These are phyloP conservation scores for Mimachlamys varia DNA, from an alignment of 2,888 invertebrate genomes.

Conservation along the genomic window DNA sequence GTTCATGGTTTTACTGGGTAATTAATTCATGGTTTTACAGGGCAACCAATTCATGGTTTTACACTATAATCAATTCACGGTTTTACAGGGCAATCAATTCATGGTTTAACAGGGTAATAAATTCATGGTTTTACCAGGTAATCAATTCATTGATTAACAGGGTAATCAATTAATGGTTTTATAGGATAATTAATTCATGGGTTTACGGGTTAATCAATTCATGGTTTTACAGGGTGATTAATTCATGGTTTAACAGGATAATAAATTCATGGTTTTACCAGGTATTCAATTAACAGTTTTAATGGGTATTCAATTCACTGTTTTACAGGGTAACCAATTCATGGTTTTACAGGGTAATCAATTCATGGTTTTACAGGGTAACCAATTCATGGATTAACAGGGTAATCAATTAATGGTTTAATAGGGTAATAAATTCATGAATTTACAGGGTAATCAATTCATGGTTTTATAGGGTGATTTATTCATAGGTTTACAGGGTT, in stretches of 20 bases:
- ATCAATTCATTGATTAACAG: neutral
- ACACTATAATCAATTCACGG: neutral
- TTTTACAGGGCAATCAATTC: neutral
- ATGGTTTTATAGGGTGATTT: too few relatives aligned
- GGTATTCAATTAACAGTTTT: neutral
- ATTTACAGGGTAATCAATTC: neutral
- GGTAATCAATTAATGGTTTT: neutral
- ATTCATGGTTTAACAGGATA: neutral
- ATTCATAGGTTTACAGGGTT: neutral
- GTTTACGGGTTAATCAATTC: too few relatives aligned
- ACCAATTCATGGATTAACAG: neutral
- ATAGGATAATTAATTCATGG: too few relatives aligned
- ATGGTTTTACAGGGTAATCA: neutral
- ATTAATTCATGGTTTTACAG: neutral
- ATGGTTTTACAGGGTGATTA: too few relatives aligned
- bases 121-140: neutral
- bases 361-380: neutral
- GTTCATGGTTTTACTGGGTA: neutral
- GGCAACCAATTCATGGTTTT: neutral
- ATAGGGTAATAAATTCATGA: neutral
- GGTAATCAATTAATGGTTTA: too few relatives aligned
- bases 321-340: neutral
- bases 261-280: too few relatives aligned
- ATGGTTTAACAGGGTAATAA: neutral
- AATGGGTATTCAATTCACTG: neutral